Percentiles rank a stretch among this genome's conserved stretches.
phyloP scores from a whole-genome alignment of 2,888 invertebrate species.

The Desoria tigrina region DNA sequence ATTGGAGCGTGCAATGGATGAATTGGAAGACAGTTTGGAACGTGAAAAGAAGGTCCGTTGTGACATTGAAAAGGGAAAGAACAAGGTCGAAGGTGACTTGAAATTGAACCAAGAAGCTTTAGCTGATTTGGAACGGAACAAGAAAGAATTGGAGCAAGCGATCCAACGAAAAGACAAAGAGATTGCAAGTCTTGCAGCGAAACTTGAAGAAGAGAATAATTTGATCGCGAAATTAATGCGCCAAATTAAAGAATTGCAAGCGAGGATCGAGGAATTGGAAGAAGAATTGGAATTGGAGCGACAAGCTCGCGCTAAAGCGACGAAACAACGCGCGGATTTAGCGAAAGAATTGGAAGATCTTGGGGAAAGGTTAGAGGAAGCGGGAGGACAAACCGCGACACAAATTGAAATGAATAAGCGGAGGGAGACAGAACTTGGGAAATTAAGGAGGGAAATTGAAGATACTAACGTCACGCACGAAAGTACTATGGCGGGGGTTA shows the following conservation, averaged over 20 bases:
- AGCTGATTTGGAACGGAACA: conserved; percentile 94
- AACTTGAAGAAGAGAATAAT: conserved; percentile 98
- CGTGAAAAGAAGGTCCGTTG: conserved; percentile 98
- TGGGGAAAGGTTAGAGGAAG: conserved; percentile 95
- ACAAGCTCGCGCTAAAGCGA: conserved; percentile 77
- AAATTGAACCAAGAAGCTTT: conserved; percentile 98
- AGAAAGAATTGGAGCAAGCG: conserved; percentile 95
- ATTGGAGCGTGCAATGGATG: conserved; percentile 96
- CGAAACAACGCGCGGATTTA: conserved; percentile 95
- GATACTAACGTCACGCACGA: conserved; percentile 99
- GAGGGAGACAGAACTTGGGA: conserved; percentile 97
- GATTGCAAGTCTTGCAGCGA: conserved; percentile 89
- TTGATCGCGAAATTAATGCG: conserved; percentile 95
- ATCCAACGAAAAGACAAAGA: conserved; percentile 99
- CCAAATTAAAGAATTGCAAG: conserved; percentile 79
- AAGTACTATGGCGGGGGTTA: conserved; percentile 89
- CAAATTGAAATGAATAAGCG: conserved; percentile 96
- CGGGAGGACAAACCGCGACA: conserved; percentile 97
- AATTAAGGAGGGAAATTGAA: conserved; percentile 96
- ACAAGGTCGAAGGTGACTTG: conserved; percentile 98
- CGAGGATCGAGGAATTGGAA: conserved; percentile 97
- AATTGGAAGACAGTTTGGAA: conserved; percentile 96
- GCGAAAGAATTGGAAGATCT: conserved; percentile 95
- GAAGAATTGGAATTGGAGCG: conserved; percentile 99
- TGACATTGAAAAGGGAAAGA: conserved; percentile 97